A percentile compares a stretch with the other conserved stretches of the same genome.
phyloP scores from a whole-genome alignment of 37 sponge, comb jelly and placozoan genomes.

The Halisarca cf. caerulea region DNA sequence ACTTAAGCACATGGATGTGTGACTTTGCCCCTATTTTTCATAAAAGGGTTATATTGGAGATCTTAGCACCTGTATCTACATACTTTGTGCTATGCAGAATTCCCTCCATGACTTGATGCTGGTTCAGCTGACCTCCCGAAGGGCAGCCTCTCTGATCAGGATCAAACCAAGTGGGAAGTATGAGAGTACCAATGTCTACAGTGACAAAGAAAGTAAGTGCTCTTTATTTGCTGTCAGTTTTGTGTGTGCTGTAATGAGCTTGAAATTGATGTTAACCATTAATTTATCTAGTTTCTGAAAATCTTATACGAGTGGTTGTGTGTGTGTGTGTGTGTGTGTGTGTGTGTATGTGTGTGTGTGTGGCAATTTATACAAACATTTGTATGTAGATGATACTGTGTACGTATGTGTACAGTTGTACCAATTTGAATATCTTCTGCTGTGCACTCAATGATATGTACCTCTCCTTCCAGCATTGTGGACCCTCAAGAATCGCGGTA shows the following conservation, averaged over 20 bases:
- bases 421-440: background rate
- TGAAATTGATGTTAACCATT: too few species aligned
- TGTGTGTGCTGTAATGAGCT: too few species aligned
- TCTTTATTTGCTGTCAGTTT: too few species aligned
- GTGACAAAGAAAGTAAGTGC: constrained; percentile 4
- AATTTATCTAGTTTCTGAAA: too few species aligned
- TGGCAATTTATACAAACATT: background rate
- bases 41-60: background rate
- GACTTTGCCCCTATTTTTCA: background rate
- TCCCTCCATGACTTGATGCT: constrained; percentile 3
- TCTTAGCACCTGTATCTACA: background rate
- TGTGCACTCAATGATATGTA: background rate
- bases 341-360: too few species aligned
- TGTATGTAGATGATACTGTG: background rate
- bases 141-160: background rate
- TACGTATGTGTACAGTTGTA: background rate
- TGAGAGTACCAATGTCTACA: background rate
- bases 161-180: background rate
- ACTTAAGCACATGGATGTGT: background rate
- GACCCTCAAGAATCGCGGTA: constrained; percentile 59
- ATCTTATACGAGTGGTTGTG: too few species aligned
- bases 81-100: background rate
- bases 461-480: background rate
- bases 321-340: too few species aligned
- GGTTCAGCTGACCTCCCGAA: constrained; percentile 3